Conservation (phyloP, 2,888 invertebrate genomes). For the Drosophila hamatofila region DNA sequence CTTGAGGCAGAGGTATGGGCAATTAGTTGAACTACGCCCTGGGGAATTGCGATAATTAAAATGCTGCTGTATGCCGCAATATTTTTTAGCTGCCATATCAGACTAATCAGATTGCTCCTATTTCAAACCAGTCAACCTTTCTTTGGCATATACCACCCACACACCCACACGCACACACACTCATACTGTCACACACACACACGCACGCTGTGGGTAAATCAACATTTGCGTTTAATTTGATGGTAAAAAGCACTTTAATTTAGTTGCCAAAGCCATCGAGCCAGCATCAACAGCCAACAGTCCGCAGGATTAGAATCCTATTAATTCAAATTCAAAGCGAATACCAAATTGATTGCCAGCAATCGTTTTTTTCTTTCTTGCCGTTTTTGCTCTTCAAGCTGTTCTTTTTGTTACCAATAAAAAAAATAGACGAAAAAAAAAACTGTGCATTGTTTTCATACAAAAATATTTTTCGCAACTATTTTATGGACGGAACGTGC, state of each 20-base stretch:
- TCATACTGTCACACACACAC: not conserved
- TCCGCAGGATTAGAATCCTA: conserved; percentile 63
- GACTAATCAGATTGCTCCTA: conserved; percentile 78
- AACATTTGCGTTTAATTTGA: conserved; percentile 80
- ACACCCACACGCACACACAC: not conserved
- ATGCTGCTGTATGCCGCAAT: conserved; percentile 76
- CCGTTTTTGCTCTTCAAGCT: conserved; percentile 28
- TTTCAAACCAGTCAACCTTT: conserved; percentile 57
- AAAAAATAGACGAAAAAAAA: conserved; percentile 32
- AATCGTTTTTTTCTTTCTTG: conserved; percentile 7
- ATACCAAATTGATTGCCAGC: conserved; percentile 48
- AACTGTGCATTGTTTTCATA: conserved; percentile 67
- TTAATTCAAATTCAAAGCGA: conserved; percentile 75
- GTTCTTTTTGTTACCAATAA: conserved; percentile 63
- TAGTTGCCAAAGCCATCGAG: conserved; percentile 70
- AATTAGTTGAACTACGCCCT: conserved; percentile 77
- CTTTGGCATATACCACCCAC: conserved; percentile 32
- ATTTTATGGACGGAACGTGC: conserved; percentile 50
- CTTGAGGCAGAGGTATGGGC: conserved; percentile 44
- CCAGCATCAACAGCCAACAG: conserved; percentile 43
- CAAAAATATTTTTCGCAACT: conserved; percentile 72
- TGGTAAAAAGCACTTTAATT: conserved; percentile 79
- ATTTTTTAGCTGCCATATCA: conserved; percentile 72
- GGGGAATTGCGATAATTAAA: conserved; percentile 78
- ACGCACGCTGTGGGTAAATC: conserved; percentile 49